A percentile compares a stretch with the other conserved stretches of the same genome.
phyloP scores from a whole-genome alignment of 2,888 invertebrate genomes.

The Drosophila mettleri region DNA sequence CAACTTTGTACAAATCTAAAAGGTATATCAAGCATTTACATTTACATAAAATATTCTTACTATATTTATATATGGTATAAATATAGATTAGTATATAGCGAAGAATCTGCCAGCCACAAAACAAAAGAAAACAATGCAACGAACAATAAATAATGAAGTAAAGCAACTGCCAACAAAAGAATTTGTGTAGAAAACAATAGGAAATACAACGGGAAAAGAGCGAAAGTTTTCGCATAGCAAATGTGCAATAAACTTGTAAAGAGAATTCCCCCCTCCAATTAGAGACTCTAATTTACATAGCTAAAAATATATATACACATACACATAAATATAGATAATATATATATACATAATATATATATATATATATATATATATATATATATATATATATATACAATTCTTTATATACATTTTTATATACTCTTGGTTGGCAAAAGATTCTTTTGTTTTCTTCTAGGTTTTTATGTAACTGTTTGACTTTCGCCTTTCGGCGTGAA shows the following conservation, averaged over 20 bases:
- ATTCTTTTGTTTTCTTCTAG: constrained; percentile 43
- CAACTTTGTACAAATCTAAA: constrained; percentile 74
- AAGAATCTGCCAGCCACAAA: constrained; percentile 49
- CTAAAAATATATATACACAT: constrained; percentile 15
- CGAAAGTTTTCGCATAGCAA: constrained; percentile 65
- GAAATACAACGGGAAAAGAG: constrained; percentile 36
- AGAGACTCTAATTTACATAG: constrained; percentile 33
- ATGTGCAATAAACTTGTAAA: constrained; percentile 63
- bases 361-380: constrained; percentile 7
- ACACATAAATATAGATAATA: constrained; percentile 5
- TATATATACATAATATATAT: constrained; percentile 8
- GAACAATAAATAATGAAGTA: constrained; percentile 60
- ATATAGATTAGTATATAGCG: constrained; percentile 36
- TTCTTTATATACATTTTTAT: constrained; percentile 19
- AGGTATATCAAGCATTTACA: constrained; percentile 61
- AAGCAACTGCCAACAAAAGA: constrained; percentile 58
- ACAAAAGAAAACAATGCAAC: constrained; percentile 54
- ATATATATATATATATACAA: neutral
- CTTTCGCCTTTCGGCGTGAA: constrained; percentile 67
- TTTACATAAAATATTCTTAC: constrained; percentile 31
- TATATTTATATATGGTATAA: constrained; percentile 27
- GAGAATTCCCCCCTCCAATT: constrained; percentile 25
- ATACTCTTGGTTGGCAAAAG: constrained; percentile 16
- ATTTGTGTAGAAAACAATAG: constrained; percentile 38
- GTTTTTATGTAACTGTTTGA: constrained; percentile 62